Base-by-base conservation (phyloP, 1,140 invertebrate genomes). In the Eupeodes corollae region DNA sequence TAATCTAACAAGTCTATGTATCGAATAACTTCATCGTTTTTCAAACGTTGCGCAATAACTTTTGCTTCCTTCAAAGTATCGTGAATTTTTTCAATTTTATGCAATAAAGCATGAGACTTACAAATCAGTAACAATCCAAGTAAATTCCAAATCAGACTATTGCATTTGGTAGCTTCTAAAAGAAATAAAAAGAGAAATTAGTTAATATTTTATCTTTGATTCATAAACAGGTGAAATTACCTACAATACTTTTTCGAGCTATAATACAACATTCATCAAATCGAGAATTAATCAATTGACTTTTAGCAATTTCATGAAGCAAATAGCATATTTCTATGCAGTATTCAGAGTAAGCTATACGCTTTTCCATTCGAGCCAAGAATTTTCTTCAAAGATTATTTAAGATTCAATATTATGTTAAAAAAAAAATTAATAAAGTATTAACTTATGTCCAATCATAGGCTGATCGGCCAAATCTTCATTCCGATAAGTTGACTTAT, bases 1-100 rank as follows among this genome's bases (percentile, higher is more conserved):
- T 54, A 57, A 37, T 53, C 56, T 44, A 62, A 60, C n/a, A 57
- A 42, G 15, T 64, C 59, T 34, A 65, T 55, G 42, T 65, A 65
- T 30, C 52, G 50, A 42, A 55, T 56, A 1, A 65, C 46, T 1
- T 30, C 18, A 0, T 55, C 38, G 11, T 54, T 59, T 26, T 65
- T 59, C 0, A 65, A 49, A 0, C 46, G 42, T 13, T 35, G 41
- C 26, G 62, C 58, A 45, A 65, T 41, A 3, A 19, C 8, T 11
- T 54, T 59, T 16, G 62, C 62, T 3, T 19, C 30, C 6, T 63
- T 52, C 3, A 65, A 43, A 1, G 58, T 53, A 14, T 63, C 56
- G 16, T 49, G 50, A 18, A 53, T 53, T 0, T 55, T 52, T 35
- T 65, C 62, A 9, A 53, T 56, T 44, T 65, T 65, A 42, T 57